Evolutionary conservation across 2,888 invertebrate species (phyloP).

Genomic region (Cerceris rybyensis): DNA sequence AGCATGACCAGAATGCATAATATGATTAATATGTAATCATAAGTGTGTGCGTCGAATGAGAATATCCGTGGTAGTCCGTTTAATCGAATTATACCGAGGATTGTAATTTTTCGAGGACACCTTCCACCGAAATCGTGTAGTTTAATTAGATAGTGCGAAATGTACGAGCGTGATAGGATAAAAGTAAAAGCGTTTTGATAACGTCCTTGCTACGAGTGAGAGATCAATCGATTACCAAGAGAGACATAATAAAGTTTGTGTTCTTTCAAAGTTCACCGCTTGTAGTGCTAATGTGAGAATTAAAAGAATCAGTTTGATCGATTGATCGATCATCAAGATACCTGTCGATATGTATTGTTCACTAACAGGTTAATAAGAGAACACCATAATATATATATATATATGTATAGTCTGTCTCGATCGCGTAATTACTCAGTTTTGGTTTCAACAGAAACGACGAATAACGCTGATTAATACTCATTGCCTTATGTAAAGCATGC

Average conservation of each 20-base stretch:
- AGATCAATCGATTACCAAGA: not conserved
- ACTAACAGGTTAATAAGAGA: no score
- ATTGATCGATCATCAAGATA: not conserved
- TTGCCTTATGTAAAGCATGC: conserved; percentile 25
- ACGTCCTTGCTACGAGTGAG: no score
- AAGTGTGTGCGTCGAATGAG: conserved; percentile 57
- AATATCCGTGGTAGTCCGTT: conserved; percentile 37
- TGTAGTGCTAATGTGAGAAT: not conserved
- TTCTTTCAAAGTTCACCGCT: not conserved
- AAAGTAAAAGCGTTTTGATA: not conserved
- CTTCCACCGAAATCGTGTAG: conserved; percentile 51
- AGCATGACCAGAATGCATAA: conserved; percentile 16
- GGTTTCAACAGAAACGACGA: not conserved
- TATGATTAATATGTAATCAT: conserved; percentile 22
- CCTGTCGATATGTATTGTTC: not conserved
- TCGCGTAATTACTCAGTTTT: no score
- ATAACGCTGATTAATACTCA: conserved; percentile 6
- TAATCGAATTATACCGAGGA: conserved; percentile 22
- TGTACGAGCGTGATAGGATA: conserved; percentile 1
- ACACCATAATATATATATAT: no score
- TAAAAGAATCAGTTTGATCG: not conserved
- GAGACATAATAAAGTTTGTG: no score
- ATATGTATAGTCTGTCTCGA: no score
- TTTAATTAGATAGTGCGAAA: conserved; percentile 1
- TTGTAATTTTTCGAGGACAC: conserved; percentile 49